phyloP scores from a whole-genome alignment of 2,797 vertebrate species.

The Sebastes iracundus region DNA sequence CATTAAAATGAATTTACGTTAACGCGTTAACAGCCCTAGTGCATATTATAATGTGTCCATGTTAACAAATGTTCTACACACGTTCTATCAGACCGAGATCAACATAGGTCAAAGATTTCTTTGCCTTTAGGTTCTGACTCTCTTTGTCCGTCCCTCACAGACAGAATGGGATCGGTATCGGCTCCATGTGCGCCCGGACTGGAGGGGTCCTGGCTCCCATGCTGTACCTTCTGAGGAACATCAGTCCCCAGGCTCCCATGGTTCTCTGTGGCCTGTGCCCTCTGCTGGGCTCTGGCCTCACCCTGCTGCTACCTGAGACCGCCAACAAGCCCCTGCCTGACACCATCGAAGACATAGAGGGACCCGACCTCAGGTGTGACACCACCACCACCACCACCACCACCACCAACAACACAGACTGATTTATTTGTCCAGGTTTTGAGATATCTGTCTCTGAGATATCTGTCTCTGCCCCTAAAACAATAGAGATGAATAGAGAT shows the following conservation, averaged over 20 bases:
- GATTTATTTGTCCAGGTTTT: background rate
- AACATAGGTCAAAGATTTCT: background rate
- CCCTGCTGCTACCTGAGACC: conserved; percentile 76
- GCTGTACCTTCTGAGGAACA: conserved; percentile 63
- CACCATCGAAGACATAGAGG: conserved; percentile 73
- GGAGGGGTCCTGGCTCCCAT: conserved; percentile 78
- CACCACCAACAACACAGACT: accelerated
- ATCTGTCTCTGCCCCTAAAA: background rate
- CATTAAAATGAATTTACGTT: no score
- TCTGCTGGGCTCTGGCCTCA: conserved; percentile 72
- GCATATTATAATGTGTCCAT: no score
- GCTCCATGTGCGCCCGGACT: conserved; percentile 76
- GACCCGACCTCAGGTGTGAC: conserved; percentile 48
- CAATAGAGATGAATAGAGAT: background rate
- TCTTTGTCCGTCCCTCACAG: conserved; percentile 34
- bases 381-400: background rate
- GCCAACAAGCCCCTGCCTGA: conserved; percentile 75
- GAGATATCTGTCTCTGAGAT: no score
- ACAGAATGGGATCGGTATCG: conserved; percentile 79
- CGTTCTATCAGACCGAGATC: background rate
- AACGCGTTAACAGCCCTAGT: no score
- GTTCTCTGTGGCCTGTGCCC: conserved; percentile 76
- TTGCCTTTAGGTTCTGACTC: background rate
- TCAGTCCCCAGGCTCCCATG: conserved; percentile 73
- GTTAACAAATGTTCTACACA: background rate